These are phyloP conservation scores for Zapornia atra DNA, from an alignment of 2,113 vertebrate species.

Conservation along the genomic window DNA sequence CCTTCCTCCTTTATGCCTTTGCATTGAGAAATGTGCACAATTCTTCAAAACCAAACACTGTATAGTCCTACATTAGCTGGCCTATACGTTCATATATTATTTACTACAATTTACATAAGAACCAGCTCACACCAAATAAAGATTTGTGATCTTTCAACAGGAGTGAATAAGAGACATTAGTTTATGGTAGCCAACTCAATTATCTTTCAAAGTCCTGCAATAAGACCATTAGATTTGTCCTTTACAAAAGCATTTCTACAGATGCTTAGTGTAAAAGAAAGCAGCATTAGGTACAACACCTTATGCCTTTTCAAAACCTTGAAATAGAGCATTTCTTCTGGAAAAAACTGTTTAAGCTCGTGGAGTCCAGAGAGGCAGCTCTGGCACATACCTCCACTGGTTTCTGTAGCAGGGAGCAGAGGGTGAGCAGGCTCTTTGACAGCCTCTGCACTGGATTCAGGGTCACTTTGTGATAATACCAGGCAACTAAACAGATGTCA, in stretches of 20 bases:
- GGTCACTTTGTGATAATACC: neutral
- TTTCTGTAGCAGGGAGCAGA: neutral
- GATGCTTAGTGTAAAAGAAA: neutral
- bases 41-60: constrained; percentile 31
- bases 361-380: neutral
- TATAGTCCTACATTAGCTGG: neutral
- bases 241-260: neutral
- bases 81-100: neutral
- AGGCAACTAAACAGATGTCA: neutral
- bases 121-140: neutral
- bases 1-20: neutral
- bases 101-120: constrained; percentile 12
- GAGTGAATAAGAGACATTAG: neutral
- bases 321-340: neutral
- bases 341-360: neutral
- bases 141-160: constrained; percentile 20
- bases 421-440: neutral
- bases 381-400: neutral
- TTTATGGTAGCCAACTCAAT: constrained; percentile 29
- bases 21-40: neutral
- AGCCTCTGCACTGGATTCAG: neutral
- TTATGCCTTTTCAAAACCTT: neutral
- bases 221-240: neutral
- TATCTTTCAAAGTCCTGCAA: neutral
- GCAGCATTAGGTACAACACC: neutral